A percentile compares a stretch with the other conserved stretches of the same genome.
These are phyloP conservation scores for Meloidogyne floridensis DNA, from an alignment of 1,140 invertebrate species.

Conservation along the genomic window DNA sequence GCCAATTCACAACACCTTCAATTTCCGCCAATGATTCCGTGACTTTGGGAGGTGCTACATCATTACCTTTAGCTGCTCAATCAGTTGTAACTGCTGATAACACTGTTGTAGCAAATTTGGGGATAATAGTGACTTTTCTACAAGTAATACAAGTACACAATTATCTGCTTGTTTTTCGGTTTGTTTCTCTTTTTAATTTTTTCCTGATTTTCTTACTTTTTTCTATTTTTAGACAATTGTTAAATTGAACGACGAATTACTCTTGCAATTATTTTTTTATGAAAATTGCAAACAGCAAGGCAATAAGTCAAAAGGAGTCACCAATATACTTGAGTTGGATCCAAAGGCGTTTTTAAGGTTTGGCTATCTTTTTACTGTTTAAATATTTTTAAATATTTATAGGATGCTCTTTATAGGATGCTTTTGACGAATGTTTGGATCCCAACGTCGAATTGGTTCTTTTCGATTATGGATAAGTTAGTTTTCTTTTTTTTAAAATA, in stretches of 20 bases:
- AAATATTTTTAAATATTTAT: constrained; percentile 31
- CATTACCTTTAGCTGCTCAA: background rate
- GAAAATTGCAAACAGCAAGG: constrained; percentile 21
- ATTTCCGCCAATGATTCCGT: background rate
- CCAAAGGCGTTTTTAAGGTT: constrained; percentile 39
- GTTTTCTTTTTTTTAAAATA: background rate
- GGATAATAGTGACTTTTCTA: constrained; percentile 15
- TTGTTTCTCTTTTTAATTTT: constrained; percentile 30
- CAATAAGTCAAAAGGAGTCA: constrained; percentile 34
- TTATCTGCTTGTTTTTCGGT: constrained; percentile 11
- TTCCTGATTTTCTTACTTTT: constrained; percentile 39
- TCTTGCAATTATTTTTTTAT: constrained; percentile 45
- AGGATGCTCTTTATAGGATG: constrained; percentile 67
- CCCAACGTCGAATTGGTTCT: constrained; percentile 93
- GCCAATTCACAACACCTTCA: background rate
- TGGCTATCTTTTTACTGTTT: constrained; percentile 6
- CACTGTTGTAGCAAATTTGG: constrained; percentile 19
- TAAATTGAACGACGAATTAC: constrained; percentile 54
- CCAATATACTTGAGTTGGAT: constrained; percentile 31
- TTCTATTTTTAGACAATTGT: constrained; percentile 20
- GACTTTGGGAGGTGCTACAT: background rate
- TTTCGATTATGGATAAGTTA: constrained; percentile 88
- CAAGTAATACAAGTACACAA: constrained; percentile 24
- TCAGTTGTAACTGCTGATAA: constrained; percentile 21
- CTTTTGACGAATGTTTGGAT: constrained; percentile 83